Evolutionary conservation across 2,888 invertebrate species (phyloP).

Genomic region (Alviniconcha strummeri): DNA sequence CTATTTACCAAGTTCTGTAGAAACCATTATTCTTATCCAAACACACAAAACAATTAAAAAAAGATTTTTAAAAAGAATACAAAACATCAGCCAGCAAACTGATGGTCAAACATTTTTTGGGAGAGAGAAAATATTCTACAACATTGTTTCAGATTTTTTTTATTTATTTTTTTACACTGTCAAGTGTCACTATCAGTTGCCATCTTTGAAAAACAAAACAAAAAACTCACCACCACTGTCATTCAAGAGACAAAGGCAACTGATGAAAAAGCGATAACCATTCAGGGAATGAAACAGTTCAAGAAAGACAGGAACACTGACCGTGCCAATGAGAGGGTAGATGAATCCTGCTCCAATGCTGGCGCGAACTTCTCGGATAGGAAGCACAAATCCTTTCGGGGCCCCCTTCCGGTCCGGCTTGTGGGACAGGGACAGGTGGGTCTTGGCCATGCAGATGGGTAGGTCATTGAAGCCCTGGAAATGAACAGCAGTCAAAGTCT

Average conservation of each 20-base stretch:
- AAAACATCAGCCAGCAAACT: neutral
- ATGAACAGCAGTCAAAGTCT: too few relatives aligned
- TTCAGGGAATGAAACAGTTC: neutral
- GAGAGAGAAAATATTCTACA: too few relatives aligned
- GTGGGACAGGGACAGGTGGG: constrained; percentile 93
- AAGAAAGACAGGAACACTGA: constrained; percentile 73
- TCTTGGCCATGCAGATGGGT: constrained; percentile 99
- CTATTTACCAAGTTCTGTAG: too few relatives aligned
- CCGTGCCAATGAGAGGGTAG: constrained; percentile 93
- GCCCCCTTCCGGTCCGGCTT: constrained; percentile 94
- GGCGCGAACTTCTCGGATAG: constrained; percentile 89
- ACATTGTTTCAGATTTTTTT: too few relatives aligned
- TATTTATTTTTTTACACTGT: too few relatives aligned
- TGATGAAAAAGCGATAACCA: too few relatives aligned
- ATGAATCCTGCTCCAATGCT: constrained; percentile 97
- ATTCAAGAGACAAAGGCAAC: too few relatives aligned
- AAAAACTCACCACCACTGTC: too few relatives aligned
- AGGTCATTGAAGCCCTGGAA: constrained; percentile 77
- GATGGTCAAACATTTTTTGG: too few relatives aligned
- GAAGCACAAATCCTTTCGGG: constrained; percentile 90
- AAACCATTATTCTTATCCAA: too few relatives aligned
- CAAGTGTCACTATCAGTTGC: too few relatives aligned
- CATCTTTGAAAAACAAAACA: too few relatives aligned
- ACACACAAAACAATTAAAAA: neutral
- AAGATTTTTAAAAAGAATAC: neutral